A percentile compares a stretch with the other conserved stretches of the same genome.
phyloP scores from a whole-genome alignment of 2,797 vertebrate species.

The Glyptemys insculpta region DNA sequence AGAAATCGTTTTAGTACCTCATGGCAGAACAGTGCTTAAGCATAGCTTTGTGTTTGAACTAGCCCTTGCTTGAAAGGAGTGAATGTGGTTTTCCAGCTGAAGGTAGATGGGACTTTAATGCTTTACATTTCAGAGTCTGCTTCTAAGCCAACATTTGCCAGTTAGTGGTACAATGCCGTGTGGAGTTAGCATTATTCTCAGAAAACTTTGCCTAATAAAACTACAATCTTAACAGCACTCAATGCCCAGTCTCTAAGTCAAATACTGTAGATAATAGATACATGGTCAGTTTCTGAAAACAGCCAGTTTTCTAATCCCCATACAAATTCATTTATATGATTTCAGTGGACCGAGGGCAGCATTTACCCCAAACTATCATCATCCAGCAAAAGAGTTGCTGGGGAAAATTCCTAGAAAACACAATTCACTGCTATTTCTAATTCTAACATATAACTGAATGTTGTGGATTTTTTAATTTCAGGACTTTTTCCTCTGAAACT shows the following conservation, averaged over 20 bases:
- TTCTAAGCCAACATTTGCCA: not conserved
- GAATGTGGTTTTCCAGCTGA: not conserved
- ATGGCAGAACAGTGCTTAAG: not conserved
- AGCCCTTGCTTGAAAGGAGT: not conserved
- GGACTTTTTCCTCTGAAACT: not conserved
- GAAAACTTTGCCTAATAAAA: not conserved
- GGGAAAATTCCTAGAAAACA: not conserved
- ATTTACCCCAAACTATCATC: not conserved
- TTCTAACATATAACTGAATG: not conserved
- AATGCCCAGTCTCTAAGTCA: not conserved
- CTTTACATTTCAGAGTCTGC: not conserved
- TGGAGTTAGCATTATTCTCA: not conserved
- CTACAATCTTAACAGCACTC: not conserved
- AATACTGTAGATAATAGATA: not conserved
- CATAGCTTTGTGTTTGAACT: not conserved
- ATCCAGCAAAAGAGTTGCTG: not conserved
- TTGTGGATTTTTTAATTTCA: not conserved
- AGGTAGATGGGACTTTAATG: not conserved
- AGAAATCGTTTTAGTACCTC: conserved; percentile 13
- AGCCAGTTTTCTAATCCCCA: not conserved
- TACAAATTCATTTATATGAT: not conserved
- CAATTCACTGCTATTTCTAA: not conserved
- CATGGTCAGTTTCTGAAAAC: not conserved
- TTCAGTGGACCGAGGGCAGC: not conserved
- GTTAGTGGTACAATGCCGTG: not conserved